phyloP scores from a whole-genome alignment of 2,113 vertebrate genomes.

The Barnardius zonarius region DNA sequence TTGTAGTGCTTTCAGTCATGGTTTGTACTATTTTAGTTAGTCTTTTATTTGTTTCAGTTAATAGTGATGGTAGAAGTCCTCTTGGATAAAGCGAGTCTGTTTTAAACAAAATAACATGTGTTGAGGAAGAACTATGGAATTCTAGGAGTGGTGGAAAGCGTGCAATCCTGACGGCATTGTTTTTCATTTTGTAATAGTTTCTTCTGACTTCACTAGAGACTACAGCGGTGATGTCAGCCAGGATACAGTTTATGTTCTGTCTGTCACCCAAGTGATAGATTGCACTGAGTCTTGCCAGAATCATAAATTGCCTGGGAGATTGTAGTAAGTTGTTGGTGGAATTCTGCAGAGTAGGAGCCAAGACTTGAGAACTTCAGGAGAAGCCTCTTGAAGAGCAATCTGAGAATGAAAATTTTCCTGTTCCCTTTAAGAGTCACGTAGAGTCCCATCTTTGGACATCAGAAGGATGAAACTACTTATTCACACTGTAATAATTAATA shows the following conservation, averaged over 20 bases:
- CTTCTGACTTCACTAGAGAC: conserved; percentile 37
- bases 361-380: conserved; percentile 12
- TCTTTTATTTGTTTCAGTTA: background rate
- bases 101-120: background rate
- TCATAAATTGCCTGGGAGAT: conserved; percentile 24
- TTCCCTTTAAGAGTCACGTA: background rate
- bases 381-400: background rate
- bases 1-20: background rate
- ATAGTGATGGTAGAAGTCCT: background rate
- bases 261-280: conserved; percentile 28
- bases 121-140: background rate
- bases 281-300: conserved; percentile 10
- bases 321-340: conserved; percentile 15
- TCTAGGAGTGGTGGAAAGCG: background rate
- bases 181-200: conserved; percentile 4
- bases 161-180: background rate
- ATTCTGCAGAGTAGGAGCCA: background rate
- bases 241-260: conserved; percentile 35
- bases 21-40: background rate
- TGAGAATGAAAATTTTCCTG: background rate
- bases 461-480: background rate
- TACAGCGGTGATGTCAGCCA: conserved; percentile 38
- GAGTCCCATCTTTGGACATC: background rate
- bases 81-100: background rate
- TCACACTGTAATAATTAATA: background rate